Evolutionary conservation across 2,113 vertebrate genomes (phyloP).

Genomic region (Zosterops borbonicus): DNA sequence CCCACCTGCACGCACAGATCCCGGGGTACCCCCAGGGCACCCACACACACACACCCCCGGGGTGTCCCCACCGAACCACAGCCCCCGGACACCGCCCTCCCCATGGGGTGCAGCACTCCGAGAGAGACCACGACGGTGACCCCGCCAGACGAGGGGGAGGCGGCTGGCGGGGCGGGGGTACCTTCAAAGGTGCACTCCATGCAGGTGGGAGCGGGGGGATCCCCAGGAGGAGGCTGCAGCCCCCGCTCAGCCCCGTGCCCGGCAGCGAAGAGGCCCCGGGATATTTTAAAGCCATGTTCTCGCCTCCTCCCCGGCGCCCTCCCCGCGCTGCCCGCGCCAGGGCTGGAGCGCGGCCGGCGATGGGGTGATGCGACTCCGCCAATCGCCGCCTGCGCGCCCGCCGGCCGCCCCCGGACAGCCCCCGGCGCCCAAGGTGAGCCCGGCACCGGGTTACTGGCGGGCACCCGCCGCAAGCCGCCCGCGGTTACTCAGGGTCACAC

Average conservation of each 20-base stretch:
- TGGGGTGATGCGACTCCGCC: slow-evolving; percentile 91
- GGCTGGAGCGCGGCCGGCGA: slow-evolving; percentile 72
- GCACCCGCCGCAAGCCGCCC: slow-evolving; percentile 27
- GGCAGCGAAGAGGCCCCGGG: not conserved
- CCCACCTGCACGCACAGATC: not conserved
- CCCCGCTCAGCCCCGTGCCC: not conserved
- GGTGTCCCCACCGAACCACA: not conserved
- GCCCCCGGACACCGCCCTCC: not conserved
- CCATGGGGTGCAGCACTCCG: not conserved
- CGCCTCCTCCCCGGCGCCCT: not conserved
- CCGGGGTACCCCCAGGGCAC: not conserved
- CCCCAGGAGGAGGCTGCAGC: not conserved
- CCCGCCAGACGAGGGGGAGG: not conserved
- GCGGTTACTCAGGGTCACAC: slow-evolving; percentile 67
- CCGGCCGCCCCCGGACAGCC: slow-evolving; percentile 32
- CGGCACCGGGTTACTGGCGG: slow-evolving; percentile 83
- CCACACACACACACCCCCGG: fast-evolving
- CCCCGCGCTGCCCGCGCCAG: slow-evolving; percentile 16
- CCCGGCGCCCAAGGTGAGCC: slow-evolving; percentile 54
- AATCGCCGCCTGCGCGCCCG: slow-evolving; percentile 80
- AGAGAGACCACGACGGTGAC: not conserved
- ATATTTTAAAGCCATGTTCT: slow-evolving; percentile 2
- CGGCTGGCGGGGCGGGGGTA: not conserved
- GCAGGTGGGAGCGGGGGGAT: not conserved
- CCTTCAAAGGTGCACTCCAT: slow-evolving; percentile 65